Conservation (phyloP, 2,113 vertebrate species). For the Nibea albiflora region DNA sequence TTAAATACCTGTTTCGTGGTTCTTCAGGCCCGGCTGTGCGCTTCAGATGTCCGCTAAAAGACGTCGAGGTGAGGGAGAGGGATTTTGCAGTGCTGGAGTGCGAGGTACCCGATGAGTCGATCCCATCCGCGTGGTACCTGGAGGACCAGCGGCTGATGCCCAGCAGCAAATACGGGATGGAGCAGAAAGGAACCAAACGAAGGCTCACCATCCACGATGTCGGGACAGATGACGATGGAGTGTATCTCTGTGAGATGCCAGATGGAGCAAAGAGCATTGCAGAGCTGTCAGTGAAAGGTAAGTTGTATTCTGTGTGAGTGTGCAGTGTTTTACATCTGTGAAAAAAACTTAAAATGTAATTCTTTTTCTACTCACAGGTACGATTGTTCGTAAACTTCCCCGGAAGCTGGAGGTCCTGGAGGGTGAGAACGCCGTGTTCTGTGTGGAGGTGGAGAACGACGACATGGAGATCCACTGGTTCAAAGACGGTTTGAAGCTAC, state of each 20-base stretch:
- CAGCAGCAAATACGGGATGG: constrained; percentile 91
- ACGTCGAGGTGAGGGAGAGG: constrained; percentile 88
- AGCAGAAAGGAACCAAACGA: constrained; percentile 87
- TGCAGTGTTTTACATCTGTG: neutral
- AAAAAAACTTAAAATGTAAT: neutral
- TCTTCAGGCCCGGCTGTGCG: constrained; percentile 86
- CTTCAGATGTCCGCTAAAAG: constrained; percentile 87
- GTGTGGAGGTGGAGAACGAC: constrained; percentile 88
- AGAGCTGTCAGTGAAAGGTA: constrained; percentile 91
- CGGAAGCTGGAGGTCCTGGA: constrained; percentile 94
- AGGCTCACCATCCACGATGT: constrained; percentile 91
- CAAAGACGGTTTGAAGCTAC: constrained; percentile 87
- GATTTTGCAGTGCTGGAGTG: constrained; percentile 92
- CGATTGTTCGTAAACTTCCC: constrained; percentile 86
- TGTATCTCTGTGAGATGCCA: constrained; percentile 96
- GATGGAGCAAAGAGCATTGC: constrained; percentile 93
- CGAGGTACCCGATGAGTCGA: constrained; percentile 89
- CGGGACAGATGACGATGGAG: constrained; percentile 90
- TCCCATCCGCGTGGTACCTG: constrained; percentile 90
- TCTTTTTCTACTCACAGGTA: constrained; percentile 60
- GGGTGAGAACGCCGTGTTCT: constrained; percentile 94
- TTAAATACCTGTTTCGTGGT: neutral
- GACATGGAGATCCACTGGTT: constrained; percentile 90
- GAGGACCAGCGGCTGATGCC: constrained; percentile 93
- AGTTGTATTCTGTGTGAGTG: neutral